Evolutionary conservation across 2,888 invertebrate species (phyloP).

Genomic region (Papilio elwesi): DNA sequence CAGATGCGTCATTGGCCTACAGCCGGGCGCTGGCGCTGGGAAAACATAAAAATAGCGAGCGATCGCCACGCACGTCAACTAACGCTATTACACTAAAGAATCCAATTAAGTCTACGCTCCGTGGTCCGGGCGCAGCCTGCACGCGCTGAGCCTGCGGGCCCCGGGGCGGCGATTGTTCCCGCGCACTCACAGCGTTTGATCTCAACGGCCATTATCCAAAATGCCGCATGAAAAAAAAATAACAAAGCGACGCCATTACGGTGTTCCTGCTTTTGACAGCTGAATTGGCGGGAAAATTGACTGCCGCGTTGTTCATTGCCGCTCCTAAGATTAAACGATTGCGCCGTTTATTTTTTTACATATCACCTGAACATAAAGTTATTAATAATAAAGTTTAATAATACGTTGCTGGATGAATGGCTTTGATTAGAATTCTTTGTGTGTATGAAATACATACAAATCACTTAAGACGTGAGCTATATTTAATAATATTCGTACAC

Average conservation of each 20-base stretch:
- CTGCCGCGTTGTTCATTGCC: background rate
- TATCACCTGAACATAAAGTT: background rate
- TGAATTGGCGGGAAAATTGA: constrained; percentile 6
- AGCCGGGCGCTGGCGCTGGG: no score
- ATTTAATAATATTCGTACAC: background rate
- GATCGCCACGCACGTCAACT: no score
- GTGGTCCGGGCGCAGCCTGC: no score
- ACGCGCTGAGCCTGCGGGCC: background rate
- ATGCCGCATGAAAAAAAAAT: constrained; percentile 14
- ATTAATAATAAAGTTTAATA: background rate
- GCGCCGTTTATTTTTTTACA: background rate
- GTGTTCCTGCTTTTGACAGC: constrained; percentile 19
- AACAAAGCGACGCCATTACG: constrained; percentile 24
- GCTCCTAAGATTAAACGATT: background rate
- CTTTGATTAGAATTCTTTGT: background rate
- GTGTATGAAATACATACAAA: background rate
- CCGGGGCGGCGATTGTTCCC: background rate
- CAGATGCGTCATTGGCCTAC: no score
- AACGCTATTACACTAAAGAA: no score
- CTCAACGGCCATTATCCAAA: constrained; percentile 29
- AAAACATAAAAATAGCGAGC: no score
- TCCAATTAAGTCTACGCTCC: no score
- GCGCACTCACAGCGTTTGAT: constrained; percentile 15
- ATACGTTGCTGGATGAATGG: background rate
- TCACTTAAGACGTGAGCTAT: background rate